These are phyloP conservation scores for Caracal caracal DNA, from an alignment of 2,113 vertebrate genomes.

Conservation along the genomic window DNA sequence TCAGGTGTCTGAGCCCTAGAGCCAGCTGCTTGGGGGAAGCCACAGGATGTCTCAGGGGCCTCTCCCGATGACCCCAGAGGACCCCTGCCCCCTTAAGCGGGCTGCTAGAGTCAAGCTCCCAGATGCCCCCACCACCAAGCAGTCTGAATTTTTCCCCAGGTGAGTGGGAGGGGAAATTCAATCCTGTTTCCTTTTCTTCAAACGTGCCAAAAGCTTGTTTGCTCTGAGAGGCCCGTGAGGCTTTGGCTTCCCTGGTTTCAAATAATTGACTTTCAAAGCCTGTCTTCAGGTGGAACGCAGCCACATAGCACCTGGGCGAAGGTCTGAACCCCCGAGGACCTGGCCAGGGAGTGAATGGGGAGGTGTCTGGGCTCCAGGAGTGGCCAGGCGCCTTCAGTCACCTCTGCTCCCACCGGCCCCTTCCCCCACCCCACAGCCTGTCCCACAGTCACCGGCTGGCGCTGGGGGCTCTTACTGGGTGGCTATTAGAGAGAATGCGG, in stretches of 20 bases:
- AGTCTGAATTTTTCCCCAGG: conserved; percentile 48
- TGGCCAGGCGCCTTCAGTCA: not conserved
- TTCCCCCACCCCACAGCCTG: not conserved
- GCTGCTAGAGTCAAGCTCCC: not conserved
- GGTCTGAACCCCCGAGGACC: not conserved
- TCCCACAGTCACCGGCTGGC: not conserved
- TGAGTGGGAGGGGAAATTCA: conserved; percentile 72
- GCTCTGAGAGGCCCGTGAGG: conserved; percentile 62
- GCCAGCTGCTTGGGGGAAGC: not conserved
- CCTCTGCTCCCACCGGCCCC: fast-evolving
- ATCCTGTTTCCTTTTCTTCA: conserved; percentile 66
- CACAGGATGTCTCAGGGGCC: not conserved
- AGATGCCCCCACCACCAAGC: not conserved
- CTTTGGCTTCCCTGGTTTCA: conserved; percentile 57
- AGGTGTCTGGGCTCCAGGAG: not conserved
- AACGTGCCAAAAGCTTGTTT: conserved; percentile 77
- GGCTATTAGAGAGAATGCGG: not conserved
- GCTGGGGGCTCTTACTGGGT: fast-evolving
- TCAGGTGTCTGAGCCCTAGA: not conserved
- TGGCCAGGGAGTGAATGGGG: not conserved
- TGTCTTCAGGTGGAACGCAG: conserved; percentile 32
- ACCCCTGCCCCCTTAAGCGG: not conserved
- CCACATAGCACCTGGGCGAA: conserved; percentile 44
- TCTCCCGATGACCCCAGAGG: not conserved
- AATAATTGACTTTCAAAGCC: conserved; percentile 72